These are phyloP conservation scores for Hydrozoanthus gracilis DNA, from an alignment of 92 coral and sea anemone genomes.

Conservation along the genomic window DNA sequence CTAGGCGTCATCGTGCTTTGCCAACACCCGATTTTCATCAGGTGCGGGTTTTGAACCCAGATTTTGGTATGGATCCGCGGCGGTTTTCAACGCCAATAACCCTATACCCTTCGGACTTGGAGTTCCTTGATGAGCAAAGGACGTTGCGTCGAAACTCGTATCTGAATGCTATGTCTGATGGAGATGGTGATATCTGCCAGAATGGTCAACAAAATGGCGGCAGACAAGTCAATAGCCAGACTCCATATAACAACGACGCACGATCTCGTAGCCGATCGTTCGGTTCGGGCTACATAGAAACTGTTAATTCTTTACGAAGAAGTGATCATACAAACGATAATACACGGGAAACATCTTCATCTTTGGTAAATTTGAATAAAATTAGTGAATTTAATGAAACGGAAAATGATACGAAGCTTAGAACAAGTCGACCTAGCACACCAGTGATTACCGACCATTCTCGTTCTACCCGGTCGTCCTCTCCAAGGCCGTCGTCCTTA, in stretches of 20 bases:
- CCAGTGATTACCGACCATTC: conserved; percentile 74
- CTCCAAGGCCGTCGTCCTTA: conserved; percentile 70
- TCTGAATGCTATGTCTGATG: conserved; percentile 75
- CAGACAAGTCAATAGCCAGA: background rate
- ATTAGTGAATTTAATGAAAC: background rate
- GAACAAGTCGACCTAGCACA: conserved; percentile 12
- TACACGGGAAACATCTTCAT: conserved; percentile 19
- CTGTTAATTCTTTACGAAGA: background rate
- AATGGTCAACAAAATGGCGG: conserved; percentile 27
- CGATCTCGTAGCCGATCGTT: conserved; percentile 29
- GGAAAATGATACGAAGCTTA: background rate
- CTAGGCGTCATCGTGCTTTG: conserved; percentile 30
- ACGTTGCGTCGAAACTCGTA: conserved; percentile 84
- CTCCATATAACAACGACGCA: background rate
- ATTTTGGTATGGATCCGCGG: conserved; percentile 61
- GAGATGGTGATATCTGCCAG: conserved; percentile 50
- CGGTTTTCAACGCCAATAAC: conserved; percentile 43
- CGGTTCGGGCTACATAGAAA: background rate
- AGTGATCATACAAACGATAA: background rate
- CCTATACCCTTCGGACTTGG: conserved; percentile 45
- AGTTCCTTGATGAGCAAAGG: conserved; percentile 57
- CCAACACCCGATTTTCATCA: conserved; percentile 57
- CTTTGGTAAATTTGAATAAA: conserved; percentile 26
- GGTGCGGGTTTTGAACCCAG: conserved; percentile 44
- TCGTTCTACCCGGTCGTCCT: conserved; percentile 58